phyloP scores from a whole-genome alignment of 2,797 vertebrate species.

The Glossophaga mutica region DNA sequence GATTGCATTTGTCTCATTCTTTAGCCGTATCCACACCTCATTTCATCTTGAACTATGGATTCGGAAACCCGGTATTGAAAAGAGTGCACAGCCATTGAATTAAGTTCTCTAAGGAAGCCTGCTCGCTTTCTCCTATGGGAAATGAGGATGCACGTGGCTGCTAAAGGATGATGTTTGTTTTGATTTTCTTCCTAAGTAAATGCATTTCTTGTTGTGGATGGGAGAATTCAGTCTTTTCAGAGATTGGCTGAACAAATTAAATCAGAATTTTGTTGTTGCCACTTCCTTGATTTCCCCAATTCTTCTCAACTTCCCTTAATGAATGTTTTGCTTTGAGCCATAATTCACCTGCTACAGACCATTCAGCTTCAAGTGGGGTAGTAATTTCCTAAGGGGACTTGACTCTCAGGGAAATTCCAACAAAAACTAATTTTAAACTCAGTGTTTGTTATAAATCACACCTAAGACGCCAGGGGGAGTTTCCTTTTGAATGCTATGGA shows the following conservation, averaged over 20 bases:
- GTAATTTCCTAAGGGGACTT: slow-evolving; percentile 46
- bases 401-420: slow-evolving; percentile 36
- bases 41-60: background rate
- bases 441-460: slow-evolving; percentile 58
- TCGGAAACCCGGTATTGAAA: background rate
- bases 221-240: background rate
- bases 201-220: background rate
- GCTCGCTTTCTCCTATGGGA: background rate
- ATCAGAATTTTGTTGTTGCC: background rate
- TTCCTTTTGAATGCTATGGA: background rate
- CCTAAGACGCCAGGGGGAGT: background rate
- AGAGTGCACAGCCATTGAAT: background rate
- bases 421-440: slow-evolving; percentile 50
- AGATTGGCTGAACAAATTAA: background rate
- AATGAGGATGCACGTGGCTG: background rate
- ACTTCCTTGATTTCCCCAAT: background rate
- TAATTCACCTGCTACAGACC: slow-evolving; percentile 22
- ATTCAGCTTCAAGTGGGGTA: background rate
- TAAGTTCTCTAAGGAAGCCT: background rate
- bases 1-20: background rate
- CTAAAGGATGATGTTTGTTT: background rate
- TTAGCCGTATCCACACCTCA: background rate
- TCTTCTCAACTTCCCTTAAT: background rate
- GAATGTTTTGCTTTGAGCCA: background rate
- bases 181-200: background rate